Evolutionary conservation across 2,113 vertebrate genomes (phyloP).

Genomic region (Serilophus lunatus): DNA sequence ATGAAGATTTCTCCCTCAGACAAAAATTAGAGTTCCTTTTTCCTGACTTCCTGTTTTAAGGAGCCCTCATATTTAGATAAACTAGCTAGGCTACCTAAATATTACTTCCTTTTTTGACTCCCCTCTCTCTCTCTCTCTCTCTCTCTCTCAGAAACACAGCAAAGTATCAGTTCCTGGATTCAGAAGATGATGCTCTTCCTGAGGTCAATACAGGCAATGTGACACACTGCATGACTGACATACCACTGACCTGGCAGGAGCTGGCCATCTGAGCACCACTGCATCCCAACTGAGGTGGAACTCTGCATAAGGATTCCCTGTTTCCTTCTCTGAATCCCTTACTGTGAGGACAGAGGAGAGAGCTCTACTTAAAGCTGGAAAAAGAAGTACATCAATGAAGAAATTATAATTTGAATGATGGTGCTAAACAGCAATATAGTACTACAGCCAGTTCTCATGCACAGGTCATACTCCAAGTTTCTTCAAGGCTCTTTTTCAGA

Average conservation of each 20-base stretch:
- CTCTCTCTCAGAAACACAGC: not conserved
- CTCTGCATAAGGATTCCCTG: constrained; percentile 65
- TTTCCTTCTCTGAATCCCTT: constrained; percentile 65
- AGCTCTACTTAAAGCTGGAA: constrained; percentile 69
- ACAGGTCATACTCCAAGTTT: not conserved
- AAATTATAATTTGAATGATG: constrained; percentile 55
- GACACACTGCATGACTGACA: constrained; percentile 66
- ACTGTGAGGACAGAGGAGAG: constrained; percentile 61
- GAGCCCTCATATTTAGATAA: not conserved
- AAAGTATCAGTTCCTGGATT: not conserved
- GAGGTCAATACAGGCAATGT: constrained; percentile 59
- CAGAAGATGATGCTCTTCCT: constrained; percentile 34
- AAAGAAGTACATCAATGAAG: constrained; percentile 66
- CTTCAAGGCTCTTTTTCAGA: not conserved
- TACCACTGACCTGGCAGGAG: constrained; percentile 65
- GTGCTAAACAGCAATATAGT: constrained; percentile 41
- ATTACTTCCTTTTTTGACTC: not conserved
- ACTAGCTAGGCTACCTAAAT: not conserved
- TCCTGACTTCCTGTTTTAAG: not conserved
- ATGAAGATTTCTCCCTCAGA: not conserved
- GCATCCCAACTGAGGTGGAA: constrained; percentile 56
- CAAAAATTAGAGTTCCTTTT: not conserved
- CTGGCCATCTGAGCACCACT: constrained; percentile 63
- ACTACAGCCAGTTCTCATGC: constrained; percentile 49
- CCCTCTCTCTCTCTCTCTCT: not conserved